These are phyloP conservation scores for Orgyia antiqua DNA, from an alignment of 2,888 invertebrate species.

Conservation along the genomic window DNA sequence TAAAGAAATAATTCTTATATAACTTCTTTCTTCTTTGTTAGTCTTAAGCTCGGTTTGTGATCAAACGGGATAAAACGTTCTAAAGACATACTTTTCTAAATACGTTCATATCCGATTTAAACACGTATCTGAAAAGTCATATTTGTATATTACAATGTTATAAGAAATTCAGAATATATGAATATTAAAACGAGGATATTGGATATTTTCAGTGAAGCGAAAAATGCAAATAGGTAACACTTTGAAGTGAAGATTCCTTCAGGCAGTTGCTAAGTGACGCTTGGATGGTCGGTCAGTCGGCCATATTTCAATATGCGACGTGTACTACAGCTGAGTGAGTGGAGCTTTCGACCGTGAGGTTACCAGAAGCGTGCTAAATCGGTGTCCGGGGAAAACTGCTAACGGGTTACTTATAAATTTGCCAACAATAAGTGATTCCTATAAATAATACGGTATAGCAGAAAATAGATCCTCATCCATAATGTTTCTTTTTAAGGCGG, in stretches of 20 bases:
- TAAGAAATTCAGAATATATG: constrained; percentile 11
- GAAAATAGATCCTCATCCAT: no score
- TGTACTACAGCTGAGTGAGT: constrained; percentile 44
- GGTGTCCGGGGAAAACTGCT: constrained; percentile 32
- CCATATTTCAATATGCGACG: constrained; percentile 69
- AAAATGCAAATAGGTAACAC: constrained; percentile 54
- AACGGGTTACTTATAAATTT: constrained; percentile 3
- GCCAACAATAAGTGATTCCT: no score
- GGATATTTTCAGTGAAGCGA: constrained; percentile 48
- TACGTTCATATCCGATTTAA: no score
- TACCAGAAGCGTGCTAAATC: constrained; percentile 41
- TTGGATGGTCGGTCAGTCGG: constrained; percentile 54
- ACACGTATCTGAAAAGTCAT: no score
- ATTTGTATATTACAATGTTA: no score
- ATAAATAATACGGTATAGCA: constrained; percentile 1
- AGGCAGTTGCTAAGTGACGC: constrained; percentile 55
- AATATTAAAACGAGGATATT: constrained; percentile 49
- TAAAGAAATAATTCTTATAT: no score
- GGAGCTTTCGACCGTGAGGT: constrained; percentile 47
- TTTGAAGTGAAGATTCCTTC: constrained; percentile 54
- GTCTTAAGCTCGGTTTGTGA: no score
- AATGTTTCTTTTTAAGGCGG: no score
- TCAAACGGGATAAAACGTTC: no score
- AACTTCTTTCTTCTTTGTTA: no score
- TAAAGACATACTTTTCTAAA: no score